Conservation (phyloP, 2,888 invertebrate species). For the Plebejus anna region DNA sequence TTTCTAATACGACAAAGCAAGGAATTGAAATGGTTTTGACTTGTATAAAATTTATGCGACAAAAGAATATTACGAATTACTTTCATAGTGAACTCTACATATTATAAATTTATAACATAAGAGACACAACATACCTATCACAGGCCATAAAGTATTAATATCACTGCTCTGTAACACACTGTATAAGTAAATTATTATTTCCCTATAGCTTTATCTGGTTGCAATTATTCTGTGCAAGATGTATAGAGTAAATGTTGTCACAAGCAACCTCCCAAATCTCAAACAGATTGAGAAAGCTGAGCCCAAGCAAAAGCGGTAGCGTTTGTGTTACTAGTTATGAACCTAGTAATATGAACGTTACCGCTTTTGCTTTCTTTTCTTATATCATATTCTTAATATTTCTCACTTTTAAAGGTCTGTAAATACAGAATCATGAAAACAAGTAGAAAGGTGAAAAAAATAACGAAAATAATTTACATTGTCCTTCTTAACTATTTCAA, state of each 20-base stretch:
- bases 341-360: too few relatives aligned
- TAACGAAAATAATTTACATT: too few relatives aligned
- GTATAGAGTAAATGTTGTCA: background rate
- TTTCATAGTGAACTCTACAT: too few relatives aligned
- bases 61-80: too few relatives aligned
- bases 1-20: background rate
- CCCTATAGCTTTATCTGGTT: background rate
- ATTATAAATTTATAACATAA: background rate
- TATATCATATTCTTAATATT: too few relatives aligned
- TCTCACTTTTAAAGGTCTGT: too few relatives aligned
- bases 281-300: background rate
- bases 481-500: too few relatives aligned
- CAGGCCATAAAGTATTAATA: too few relatives aligned
- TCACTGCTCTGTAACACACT: too few relatives aligned
- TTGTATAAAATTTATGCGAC: background rate
- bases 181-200: background rate
- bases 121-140: background rate
- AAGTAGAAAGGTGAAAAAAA: too few relatives aligned
- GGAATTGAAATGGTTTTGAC: background rate
- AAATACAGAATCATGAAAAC: too few relatives aligned
- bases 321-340: background rate
- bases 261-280: background rate
- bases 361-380: too few relatives aligned
- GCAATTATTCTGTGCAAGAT: background rate
- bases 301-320: slow-evolving; percentile 32